phyloP scores from a whole-genome alignment of 2,113 vertebrate genomes.

The Arenaria interpres region DNA sequence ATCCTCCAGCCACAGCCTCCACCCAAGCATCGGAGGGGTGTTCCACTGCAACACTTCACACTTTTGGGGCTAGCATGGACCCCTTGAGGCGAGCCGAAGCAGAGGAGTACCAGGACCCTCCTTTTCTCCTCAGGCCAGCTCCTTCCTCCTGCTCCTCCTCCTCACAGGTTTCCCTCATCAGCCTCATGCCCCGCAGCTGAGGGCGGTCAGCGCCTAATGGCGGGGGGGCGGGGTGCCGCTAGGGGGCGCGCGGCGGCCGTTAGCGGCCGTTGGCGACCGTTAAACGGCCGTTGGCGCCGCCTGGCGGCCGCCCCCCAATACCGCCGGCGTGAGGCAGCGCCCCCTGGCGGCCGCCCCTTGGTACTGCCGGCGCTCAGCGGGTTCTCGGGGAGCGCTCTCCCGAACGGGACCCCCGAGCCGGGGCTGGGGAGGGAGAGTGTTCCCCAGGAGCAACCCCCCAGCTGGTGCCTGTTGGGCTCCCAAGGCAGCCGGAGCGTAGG shows the following conservation, averaged over 20 bases:
- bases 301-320: background rate
- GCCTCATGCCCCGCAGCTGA: background rate
- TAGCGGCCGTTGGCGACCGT: background rate
- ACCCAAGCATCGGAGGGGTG: background rate
- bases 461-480: too few species aligned
- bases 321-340: background rate
- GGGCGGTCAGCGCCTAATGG: background rate
- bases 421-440: too few species aligned
- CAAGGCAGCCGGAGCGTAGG: too few species aligned
- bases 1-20: background rate
- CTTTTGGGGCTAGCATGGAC: fast-evolving
- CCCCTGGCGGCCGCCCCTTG: background rate
- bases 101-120: background rate
- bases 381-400: too few species aligned
- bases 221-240: background rate
- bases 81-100: background rate
- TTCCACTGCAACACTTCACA: fast-evolving
- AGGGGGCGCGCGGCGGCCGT: background rate
- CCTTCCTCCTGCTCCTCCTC: background rate
- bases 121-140: background rate
- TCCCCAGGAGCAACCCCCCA: too few species aligned
- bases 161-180: background rate
- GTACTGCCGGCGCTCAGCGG: too few species aligned
- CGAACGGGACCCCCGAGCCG: too few species aligned
- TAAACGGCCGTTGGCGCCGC: background rate